A percentile compares a stretch with the other conserved stretches of the same genome.
Evolutionary conservation across 2,797 vertebrate genomes (phyloP).

Genomic region (Gila robusta): DNA sequence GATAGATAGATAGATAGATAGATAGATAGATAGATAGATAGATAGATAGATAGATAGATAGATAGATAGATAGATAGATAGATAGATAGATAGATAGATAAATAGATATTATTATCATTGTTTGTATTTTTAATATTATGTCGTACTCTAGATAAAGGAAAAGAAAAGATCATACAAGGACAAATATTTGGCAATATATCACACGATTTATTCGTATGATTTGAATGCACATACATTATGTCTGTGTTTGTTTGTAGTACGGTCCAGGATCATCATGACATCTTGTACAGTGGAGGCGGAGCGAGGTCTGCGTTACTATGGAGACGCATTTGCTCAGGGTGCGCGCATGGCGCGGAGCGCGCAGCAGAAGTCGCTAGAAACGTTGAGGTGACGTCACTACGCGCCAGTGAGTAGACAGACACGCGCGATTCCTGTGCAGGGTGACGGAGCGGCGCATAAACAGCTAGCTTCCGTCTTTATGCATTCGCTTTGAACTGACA

Average conservation of each 20-base stretch:
- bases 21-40: not conserved
- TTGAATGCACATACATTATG: not conserved
- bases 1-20: no score
- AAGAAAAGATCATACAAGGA: not conserved
- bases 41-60: not conserved
- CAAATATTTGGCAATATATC: not conserved
- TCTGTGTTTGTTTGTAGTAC: no score
- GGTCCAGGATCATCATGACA: not conserved
- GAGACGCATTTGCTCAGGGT: constrained; percentile 33
- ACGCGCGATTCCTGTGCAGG: constrained; percentile 66
- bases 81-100: not conserved
- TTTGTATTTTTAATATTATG: not conserved
- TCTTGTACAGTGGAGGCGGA: constrained; percentile 1
- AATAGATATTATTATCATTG: no score
- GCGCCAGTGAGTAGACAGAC: constrained; percentile 53
- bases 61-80: not conserved
- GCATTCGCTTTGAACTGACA: not conserved
- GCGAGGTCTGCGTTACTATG: constrained; percentile 40
- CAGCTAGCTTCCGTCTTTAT: constrained; percentile 22
- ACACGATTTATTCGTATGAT: not conserved
- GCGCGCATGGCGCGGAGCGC: constrained; percentile 39
- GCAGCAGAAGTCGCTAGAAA: constrained; percentile 63
- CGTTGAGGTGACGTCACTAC: constrained; percentile 57
- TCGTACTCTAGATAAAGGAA: not conserved
- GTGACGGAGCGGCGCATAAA: constrained; percentile 5